Percentiles rank a stretch among this genome's conserved stretches.
These are phyloP conservation scores for Beris morrisii DNA, from an alignment of 2,888 invertebrate genomes.

Conservation along the genomic window DNA sequence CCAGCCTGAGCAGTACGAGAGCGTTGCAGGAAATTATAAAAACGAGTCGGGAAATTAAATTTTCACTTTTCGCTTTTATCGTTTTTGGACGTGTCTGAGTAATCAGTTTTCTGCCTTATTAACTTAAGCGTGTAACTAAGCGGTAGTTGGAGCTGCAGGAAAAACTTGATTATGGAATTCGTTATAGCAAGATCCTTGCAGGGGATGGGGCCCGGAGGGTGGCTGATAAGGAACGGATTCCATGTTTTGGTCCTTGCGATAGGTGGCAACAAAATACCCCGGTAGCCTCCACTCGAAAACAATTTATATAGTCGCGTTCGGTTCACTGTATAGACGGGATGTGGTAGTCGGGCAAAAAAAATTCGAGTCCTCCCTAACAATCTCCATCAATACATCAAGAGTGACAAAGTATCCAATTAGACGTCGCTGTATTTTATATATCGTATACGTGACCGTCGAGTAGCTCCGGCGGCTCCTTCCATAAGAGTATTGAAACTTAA, in stretches of 20 bases:
- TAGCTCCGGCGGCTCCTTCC: constrained; percentile 2
- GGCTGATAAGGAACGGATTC: too few relatives aligned
- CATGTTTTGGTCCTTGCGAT: too few relatives aligned
- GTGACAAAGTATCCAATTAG: constrained; percentile 41
- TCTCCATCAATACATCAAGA: constrained; percentile 35
- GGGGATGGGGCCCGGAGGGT: too few relatives aligned
- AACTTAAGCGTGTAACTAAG: not conserved
- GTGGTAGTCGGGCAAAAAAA: too few relatives aligned
- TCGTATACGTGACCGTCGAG: constrained; percentile 23
- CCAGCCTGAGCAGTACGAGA: not conserved
- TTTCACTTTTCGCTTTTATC: constrained; percentile 11
- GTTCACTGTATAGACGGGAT: too few relatives aligned
- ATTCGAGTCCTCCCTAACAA: not conserved
- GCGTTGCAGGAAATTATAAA: constrained; percentile 8
- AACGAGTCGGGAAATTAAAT: constrained; percentile 21
- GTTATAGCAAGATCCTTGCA: too few relatives aligned
- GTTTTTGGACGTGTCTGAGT: constrained; percentile 16
- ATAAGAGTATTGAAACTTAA: constrained; percentile 38
- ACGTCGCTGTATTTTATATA: constrained; percentile 35
- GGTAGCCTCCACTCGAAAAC: too few relatives aligned
- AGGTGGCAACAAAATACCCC: too few relatives aligned
- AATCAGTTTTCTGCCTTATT: constrained; percentile 3
- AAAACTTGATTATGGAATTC: too few relatives aligned
- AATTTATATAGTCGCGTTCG: too few relatives aligned
- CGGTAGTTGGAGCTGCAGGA: too few relatives aligned